Evolutionary conservation across 2,113 vertebrate genomes (phyloP), one percentile per base, ranked within the genome.

Genomic region (Nothoprocta pentlandii): DNA sequence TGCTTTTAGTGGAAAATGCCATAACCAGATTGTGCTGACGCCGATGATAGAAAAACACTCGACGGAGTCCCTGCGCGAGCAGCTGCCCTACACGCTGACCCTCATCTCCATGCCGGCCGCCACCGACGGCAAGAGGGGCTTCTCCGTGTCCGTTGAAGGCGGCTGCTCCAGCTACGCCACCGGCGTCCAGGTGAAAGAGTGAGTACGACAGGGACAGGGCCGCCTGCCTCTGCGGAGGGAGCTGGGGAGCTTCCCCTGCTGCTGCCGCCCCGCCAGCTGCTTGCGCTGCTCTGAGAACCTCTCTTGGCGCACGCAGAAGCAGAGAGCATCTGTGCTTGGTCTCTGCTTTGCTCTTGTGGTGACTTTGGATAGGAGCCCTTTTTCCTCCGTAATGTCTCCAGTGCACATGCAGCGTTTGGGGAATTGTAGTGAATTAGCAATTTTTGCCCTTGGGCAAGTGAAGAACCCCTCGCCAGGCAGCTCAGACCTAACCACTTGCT

Each of bases 101-200:
- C 98, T 99, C 87, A 97, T 99, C 96, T 99, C 99, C 28, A 98
- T 99, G 98, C 99, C 99, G 1, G 98, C 99, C 32, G 98, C 99
- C 39, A 98, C 98, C 0, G 98, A 99, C 41, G 98, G 98, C 92
- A 98, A 98, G 93, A 98, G 99, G 63, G 99, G 99, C 14, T 98
- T 99, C 96, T 99, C 99, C 0, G 99, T 99, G 83, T 98, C 98
- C 0, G 98, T 99, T 51, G 96, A 98, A 73, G 97, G 98, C 58
- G 98, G 98, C 90, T 98, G 98, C 86, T 98, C 97, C 94, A 98
- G 96, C 83, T 98, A 98, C 14, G 97, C 97, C 21, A 98, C 98
- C n/a, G 98, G 98, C 2, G 98, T 99, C 77, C 98, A 99, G 92
- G 99, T 99, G 90, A 99, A 99, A 98, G 99, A 99, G 99, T 99